phyloP scores from a whole-genome alignment of 2,888 invertebrate species.

The Sclerodermus sp. region DNA sequence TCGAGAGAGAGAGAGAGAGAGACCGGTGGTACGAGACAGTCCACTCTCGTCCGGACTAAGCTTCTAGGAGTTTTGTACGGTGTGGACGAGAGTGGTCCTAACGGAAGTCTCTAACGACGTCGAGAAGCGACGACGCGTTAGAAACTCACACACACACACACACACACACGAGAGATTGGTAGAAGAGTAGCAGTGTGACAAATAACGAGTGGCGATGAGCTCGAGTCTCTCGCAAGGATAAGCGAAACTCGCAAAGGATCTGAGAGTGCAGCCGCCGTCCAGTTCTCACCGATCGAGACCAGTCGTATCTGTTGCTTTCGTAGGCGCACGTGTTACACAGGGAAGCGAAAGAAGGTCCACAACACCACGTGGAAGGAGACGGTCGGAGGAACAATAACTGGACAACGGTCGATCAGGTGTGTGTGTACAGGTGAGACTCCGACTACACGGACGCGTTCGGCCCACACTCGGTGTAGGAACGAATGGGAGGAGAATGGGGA shows the following conservation, averaged over 20 bases:
- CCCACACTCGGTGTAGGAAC: slow-evolving; percentile 2
- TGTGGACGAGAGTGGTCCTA: too few species aligned
- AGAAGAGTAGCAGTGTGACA: too few species aligned
- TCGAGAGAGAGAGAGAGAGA: too few species aligned
- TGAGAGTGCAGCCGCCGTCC: slow-evolving; percentile 46
- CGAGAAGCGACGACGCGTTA: too few species aligned
- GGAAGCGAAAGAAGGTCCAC: not conserved
- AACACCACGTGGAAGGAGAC: slow-evolving; percentile 2
- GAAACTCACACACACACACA: too few species aligned
- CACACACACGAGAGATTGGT: too few species aligned
- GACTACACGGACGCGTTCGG: slow-evolving; percentile 2
- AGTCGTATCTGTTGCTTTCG: slow-evolving; percentile 9
- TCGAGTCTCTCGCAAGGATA: not conserved
- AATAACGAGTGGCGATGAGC: not conserved
- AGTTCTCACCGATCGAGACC: slow-evolving; percentile 46
- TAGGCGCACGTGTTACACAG: slow-evolving; percentile 1
- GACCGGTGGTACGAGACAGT: too few species aligned
- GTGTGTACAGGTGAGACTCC: slow-evolving; percentile 13
- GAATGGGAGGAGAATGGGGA: slow-evolving; percentile 13
- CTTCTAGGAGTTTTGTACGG: too few species aligned
- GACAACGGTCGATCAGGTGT: slow-evolving; percentile 5
- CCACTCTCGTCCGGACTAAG: too few species aligned
- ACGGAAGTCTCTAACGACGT: too few species aligned
- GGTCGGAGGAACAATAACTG: slow-evolving; percentile 15
- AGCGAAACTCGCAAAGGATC: slow-evolving; percentile 21